phyloP scores from a whole-genome alignment of 30 jellyfish, hydroid and myxozoan species.

The Chrysaora quinquecirrha region DNA sequence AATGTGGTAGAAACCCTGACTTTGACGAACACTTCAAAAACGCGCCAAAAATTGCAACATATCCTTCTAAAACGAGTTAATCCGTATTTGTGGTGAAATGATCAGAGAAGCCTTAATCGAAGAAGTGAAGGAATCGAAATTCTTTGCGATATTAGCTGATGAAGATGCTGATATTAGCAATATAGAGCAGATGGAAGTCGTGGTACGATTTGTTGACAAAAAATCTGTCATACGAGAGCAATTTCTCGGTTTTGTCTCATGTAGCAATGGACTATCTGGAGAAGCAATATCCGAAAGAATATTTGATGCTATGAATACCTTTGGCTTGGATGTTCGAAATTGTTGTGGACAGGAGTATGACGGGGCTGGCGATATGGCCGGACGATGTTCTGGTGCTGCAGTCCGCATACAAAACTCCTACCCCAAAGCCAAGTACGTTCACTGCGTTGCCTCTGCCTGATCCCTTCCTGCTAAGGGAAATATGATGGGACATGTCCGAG shows the following conservation, averaged over 20 bases:
- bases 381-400: slow-evolving; percentile 50
- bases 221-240: slow-evolving; percentile 4
- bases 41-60: slow-evolving; percentile 63
- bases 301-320: not conserved
- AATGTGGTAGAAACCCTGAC: not conserved
- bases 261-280: slow-evolving; percentile 39
- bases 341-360: slow-evolving; percentile 73
- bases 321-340: not conserved
- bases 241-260: slow-evolving; percentile 18
- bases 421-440: slow-evolving; percentile 45
- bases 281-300: slow-evolving; percentile 20
- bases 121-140: too few relatives aligned
- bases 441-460: slow-evolving; percentile 52
- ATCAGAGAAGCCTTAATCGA: not conserved
- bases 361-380: slow-evolving; percentile 72
- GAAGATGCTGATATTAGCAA: slow-evolving; percentile 57
- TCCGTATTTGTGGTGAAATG: slow-evolving; percentile 37
- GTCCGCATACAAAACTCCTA: not conserved
- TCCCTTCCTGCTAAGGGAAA: slow-evolving; percentile 11
- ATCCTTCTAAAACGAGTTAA: slow-evolving; percentile 58
- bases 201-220: slow-evolving; percentile 33
- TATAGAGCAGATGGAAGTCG: slow-evolving; percentile 54
- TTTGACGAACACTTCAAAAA: slow-evolving; percentile 18
- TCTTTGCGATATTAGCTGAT: slow-evolving; percentile 53
- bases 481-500: slow-evolving; percentile 39